Evolutionary conservation across 2,797 vertebrate genomes (phyloP), one percentile per base, ranked within the genome.

Genomic region (Decapterus maruadsi): DNA sequence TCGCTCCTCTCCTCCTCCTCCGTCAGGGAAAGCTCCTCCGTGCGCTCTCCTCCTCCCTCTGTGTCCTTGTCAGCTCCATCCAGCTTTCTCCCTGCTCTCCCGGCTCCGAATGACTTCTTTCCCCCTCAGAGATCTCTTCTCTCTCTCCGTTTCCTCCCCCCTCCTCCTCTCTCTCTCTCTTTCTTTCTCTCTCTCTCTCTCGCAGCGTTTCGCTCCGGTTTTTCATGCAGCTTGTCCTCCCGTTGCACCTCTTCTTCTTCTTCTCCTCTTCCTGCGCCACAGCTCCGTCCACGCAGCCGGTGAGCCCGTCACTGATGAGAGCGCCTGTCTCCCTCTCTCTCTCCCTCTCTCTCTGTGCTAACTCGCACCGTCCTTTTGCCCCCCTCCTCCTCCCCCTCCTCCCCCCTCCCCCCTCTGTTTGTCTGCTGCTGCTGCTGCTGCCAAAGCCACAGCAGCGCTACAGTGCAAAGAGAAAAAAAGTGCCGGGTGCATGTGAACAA

Each of bases 301-400:
- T 72, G 86, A 92, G 89, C 77, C 84, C 48, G 69, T 85, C 85
- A 78, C 85, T 79, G 89, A 90, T 83, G 83, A 91, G 89, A 89
- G 81, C 62, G 78, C 77, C 75, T 71, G 74, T 88, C 72, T 89
- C 84, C 75, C 84, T 82, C 80, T 54, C 31, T 34, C 3, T 26
- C 84, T 82, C 80, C 51, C 31, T 34, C 3, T 26, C 26, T 26
- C 84, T 82, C 80, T 54, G 57, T 51, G 80, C 75, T 81, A 72
- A 84, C 89, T 87, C 84, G 72, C 17, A 8, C 85, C 43, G 79
- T 88, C 87, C 81, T 79, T 79, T 84, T 88, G 69, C 77, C 80
- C 87, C 83, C 77, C 31, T 26, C 26, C 26, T 26, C 26, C 26
- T 26, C 31, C 31, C 4, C 31, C 31, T 34, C 31, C 4, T 6